Conservation (phyloP, 2,888 invertebrate genomes). For the Drosophila fulvimacula region DNA sequence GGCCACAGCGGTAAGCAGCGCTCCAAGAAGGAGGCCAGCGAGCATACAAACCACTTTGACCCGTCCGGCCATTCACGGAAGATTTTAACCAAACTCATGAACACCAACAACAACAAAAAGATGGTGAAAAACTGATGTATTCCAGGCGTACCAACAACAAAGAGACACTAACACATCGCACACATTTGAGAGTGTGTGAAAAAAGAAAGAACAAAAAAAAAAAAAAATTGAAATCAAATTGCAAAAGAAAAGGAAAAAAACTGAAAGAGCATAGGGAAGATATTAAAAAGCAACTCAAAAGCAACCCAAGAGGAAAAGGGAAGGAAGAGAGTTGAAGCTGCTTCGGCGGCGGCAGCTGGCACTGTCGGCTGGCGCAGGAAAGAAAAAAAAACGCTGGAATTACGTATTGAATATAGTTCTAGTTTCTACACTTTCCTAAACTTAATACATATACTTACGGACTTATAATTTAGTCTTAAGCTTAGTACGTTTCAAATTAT, state of each 20-base stretch:
- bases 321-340: constrained; percentile 20
- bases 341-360: constrained; percentile 52
- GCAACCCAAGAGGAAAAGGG: not conserved
- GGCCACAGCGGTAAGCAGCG: constrained; percentile 96
- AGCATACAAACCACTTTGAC: constrained; percentile 96
- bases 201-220: constrained; percentile 12
- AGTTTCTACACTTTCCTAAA: constrained; percentile 54
- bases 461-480: constrained; percentile 71
- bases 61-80: constrained; percentile 92
- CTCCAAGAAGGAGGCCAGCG: constrained; percentile 93
- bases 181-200: constrained; percentile 26
- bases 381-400: constrained; percentile 35
- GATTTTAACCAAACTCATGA: constrained; percentile 52
- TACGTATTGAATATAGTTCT: constrained; percentile 53
- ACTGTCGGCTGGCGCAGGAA: constrained; percentile 47
- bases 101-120: constrained; percentile 90
- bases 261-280: constrained; percentile 28
- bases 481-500: constrained; percentile 66
- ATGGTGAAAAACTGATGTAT: constrained; percentile 63
- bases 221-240: constrained; percentile 19
- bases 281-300: constrained; percentile 33
- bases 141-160: constrained; percentile 12
- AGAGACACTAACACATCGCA: constrained; percentile 14
- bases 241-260: constrained; percentile 9
- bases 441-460: constrained; percentile 67